Evolutionary conservation across 2,113 vertebrate species (phyloP), one percentile per base, ranked within the genome.

Genomic region (Clarias macrocephalus): DNA sequence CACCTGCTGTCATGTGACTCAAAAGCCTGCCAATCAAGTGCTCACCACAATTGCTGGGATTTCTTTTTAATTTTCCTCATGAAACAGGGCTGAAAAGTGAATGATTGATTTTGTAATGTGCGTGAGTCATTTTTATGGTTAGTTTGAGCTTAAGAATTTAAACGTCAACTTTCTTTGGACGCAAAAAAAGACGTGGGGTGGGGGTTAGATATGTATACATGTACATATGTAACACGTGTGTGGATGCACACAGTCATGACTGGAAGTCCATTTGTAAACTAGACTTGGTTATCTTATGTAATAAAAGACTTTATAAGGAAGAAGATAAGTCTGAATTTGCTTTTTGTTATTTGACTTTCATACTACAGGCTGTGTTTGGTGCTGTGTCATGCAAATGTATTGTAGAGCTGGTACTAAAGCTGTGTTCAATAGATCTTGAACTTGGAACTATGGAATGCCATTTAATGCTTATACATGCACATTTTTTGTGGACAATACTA

Each of bases 261-360:
- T 94, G 94, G 94, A 94, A 94, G 90, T 93, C 91, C 93, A 94
- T 95, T 95, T 95, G 94, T 95, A 95, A 95, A 95, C 93, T 94
- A 94, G 93, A 93, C 94, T 94, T 95, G 93, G 94, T 95, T 84
- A 91, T 88, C 87, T 95, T 95, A 93, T 96, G 94, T 94, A 96
- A 96, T 96, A 95, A 95, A 96, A 94, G 89, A 95, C 94, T 94
- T 96, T 95, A 93, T 93, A 93, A 94, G 91, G 90, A 88, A n/a
- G 82, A 85, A 77, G 85, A 83, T 16, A 85, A 72, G 59, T 83
- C 68, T 83, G 11, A 63, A 28, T 59, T 83, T 87, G 65, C 66
- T 66, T 77, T 62, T 56, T 70, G 30, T 16, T 56, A 42, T 80
- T 80, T 83, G 52, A 85, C 42, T 65, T 79, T 56, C 0, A 11